Evolutionary conservation across 2,113 vertebrate genomes (phyloP), one percentile per base, ranked within the genome.

Genomic region (Hyperoodon ampullatus): DNA sequence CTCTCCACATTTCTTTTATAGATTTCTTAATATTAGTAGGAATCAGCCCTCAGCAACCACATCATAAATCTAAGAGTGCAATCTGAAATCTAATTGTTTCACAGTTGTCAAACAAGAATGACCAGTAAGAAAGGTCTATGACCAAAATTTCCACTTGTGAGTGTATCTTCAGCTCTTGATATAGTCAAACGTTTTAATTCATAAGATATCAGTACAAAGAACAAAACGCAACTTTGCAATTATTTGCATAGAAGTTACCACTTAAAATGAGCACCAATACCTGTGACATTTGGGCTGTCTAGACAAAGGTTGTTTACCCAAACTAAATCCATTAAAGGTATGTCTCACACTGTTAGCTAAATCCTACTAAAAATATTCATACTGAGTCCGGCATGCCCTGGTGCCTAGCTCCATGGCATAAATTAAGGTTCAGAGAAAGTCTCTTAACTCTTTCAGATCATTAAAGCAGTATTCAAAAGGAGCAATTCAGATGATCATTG

Each of bases 231-330:
- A 97, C 96, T 95, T 95, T 71, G 58, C 75, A 94, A 85, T 97
- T 98, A 97, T 97, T 97, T 98, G 91, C 96, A 94, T 96, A 97
- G 96, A 95, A 72, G 97, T 95, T 97, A 97, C 97, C 96, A 96
- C 97, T 98, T 98, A 98, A 97, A 97, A 98, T 98, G 98, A 98
- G 72, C 93, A 93, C 96, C 93, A 70, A 82, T 95, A 97, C 97
- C 95, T 98, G 89, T 98, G 98, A 98, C 98, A 98, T 98, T 98
- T 98, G 94, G 93, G 87, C 97, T 97, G 98, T 98, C 98, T 98
- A 98, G 98, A 98, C 98, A 97, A 98, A 98, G 96, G 93, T 98
- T 98, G 98, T 98, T 98, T 98, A 98, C 97, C 95, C 95, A 98
- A 97, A 98, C 98, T 97, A 98, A 98, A 98, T 98, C 98, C 97